Evolutionary conservation across 2,797 vertebrate genomes (phyloP), one percentile per base, ranked within the genome.

Genomic region (Ctenosaura bakeri): DNA sequence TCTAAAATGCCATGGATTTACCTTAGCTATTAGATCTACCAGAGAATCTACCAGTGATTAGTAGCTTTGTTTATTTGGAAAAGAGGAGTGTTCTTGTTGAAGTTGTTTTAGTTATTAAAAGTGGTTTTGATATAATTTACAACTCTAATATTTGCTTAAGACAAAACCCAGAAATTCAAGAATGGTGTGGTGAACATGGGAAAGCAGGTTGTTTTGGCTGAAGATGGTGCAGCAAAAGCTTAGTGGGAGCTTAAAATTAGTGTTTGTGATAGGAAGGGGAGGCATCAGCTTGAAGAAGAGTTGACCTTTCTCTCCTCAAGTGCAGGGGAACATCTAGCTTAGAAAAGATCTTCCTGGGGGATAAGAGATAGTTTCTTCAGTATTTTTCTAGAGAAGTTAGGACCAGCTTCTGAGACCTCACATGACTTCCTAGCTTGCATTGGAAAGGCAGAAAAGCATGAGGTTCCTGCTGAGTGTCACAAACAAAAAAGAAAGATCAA

Each of bases 41-140:
- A 62, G 20, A 22, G 59, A 12, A 62, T 71, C 24, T 73, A 9
- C 16, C 87, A 74, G 6, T 62, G 13, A 76, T 32, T 84, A 66
- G 66, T 74, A 42, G 29, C 20, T 50, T 73, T 82, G 64, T 52
- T 71, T 78, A 42, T 79, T 66, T 87, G 86, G n/a, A 79, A 59
- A 38, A 74, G 80, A 46, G 35, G 66, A 18, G n/a, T 52, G 77
- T 46, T 81, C 78, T 80, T 88, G n/a, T 38, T 82, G 79, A 38
- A 82, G n/a, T 88, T 73, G 73, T 46, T 88, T 42, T 42, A 71
- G 6, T n/a, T n/a, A n/a, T 64, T 77, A 89, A 56, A 74, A 74
- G 26, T 82, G 64, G 26, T 26, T 83, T 83, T 1, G 5, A 62
- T 89, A 52, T 85, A 42, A 78, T 78, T 89, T 69, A 85, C 73